A percentile compares a stretch with the other conserved stretches of the same genome.
phyloP scores from a whole-genome alignment of 2,113 vertebrate genomes.

The Grallaria varia region DNA sequence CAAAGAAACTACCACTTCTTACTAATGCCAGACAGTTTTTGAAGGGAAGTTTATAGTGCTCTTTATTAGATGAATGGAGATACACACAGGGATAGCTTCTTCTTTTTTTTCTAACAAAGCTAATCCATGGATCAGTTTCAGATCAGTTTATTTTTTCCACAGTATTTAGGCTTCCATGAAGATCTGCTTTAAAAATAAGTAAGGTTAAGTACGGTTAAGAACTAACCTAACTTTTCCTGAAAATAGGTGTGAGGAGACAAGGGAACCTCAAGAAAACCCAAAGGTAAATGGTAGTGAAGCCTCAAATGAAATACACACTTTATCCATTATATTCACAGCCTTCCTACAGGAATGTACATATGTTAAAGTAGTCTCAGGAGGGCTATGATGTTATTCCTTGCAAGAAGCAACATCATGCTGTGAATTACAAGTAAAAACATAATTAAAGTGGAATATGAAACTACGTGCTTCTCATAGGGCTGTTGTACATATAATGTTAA shows the following conservation, averaged over 20 bases:
- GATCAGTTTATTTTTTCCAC: not conserved
- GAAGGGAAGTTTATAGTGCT: not conserved
- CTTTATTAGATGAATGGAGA: not conserved
- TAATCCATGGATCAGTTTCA: not conserved
- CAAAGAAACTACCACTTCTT: not conserved
- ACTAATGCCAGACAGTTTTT: not conserved
- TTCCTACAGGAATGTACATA: not conserved
- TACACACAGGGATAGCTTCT: not conserved
- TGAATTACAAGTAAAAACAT: constrained; percentile 42
- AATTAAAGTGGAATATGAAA: constrained; percentile 27
- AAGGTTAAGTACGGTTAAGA: not conserved
- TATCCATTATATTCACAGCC: not conserved
- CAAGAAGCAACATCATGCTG: not conserved
- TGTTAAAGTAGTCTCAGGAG: not conserved
- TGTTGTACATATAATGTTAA: not conserved
- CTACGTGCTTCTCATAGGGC: not conserved
- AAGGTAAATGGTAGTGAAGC: not conserved
- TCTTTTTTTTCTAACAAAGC: not conserved
- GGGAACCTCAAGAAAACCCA: not conserved
- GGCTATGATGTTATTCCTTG: not conserved
- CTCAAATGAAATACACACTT: not conserved
- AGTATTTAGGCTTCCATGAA: not conserved
- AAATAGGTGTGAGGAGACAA: not conserved
- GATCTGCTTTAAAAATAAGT: not conserved
- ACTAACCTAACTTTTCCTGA: not conserved